Conservation (phyloP, 2,797 vertebrate species). For the Zalophus californianus region DNA sequence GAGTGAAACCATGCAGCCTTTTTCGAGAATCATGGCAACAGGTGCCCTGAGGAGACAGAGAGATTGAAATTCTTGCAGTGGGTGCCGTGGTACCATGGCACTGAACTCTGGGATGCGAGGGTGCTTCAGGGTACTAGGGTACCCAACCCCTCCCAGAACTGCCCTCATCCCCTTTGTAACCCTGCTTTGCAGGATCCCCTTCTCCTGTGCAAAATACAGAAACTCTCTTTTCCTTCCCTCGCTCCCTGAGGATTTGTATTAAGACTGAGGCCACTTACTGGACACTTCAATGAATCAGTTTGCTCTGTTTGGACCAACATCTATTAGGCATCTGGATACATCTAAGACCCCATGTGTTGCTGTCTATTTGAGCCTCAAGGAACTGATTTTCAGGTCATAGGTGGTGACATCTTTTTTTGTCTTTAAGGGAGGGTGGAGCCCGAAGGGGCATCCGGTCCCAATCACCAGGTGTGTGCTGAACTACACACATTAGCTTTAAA, state of each 20-base stretch:
- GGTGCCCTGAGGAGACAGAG: not conserved
- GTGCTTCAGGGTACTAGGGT: not conserved
- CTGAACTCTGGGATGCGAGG: not conserved
- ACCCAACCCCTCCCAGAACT: too few species aligned
- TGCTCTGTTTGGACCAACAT: not conserved
- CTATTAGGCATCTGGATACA: not conserved
- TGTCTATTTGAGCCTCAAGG: not conserved
- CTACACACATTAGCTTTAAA: not conserved
- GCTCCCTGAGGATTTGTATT: not conserved
- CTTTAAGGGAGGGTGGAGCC: not conserved
- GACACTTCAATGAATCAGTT: not conserved
- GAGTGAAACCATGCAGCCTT: rapidly evolving
- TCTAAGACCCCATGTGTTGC: not conserved
- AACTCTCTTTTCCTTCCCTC: not conserved
- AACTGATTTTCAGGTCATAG: not conserved
- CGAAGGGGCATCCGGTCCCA: too few species aligned
- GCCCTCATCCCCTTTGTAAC: not conserved
- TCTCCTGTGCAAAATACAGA: not conserved
- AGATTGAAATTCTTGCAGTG: not conserved
- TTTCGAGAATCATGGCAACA: not conserved
- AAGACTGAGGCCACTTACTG: not conserved
- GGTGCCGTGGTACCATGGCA: too few species aligned
- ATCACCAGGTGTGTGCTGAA: not conserved
- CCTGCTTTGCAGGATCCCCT: not conserved
- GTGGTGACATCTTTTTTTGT: not conserved